phyloP scores from a whole-genome alignment of 1,140 invertebrate species.

The Globodera ellingtonae region DNA sequence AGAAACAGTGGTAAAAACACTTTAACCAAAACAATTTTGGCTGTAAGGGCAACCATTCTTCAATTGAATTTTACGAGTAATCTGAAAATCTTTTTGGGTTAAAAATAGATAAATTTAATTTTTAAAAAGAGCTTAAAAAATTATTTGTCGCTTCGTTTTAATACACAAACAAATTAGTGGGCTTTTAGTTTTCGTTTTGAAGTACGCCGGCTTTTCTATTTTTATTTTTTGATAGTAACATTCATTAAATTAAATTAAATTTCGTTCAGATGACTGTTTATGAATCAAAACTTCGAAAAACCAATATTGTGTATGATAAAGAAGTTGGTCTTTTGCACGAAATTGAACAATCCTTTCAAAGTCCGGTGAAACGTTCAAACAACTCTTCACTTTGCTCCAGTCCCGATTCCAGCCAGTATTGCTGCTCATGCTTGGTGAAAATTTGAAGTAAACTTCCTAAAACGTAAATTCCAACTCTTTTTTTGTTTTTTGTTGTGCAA shows the following conservation, averaged over 20 bases:
- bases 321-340: constrained; percentile 34
- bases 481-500: too few relatives aligned
- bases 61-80: not conserved
- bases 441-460: not conserved
- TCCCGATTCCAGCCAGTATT: constrained; percentile 19
- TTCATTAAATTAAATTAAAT: not conserved
- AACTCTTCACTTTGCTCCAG: constrained; percentile 19
- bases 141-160: too few relatives aligned
- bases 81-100: too few relatives aligned
- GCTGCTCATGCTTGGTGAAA: constrained; percentile 26
- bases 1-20: constrained; percentile 39
- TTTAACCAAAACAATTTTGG: constrained; percentile 43
- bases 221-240: too few relatives aligned
- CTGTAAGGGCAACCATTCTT: constrained; percentile 37
- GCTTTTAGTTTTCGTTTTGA: too few relatives aligned
- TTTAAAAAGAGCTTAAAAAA: not conserved
- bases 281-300: constrained; percentile 33
- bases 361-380: constrained; percentile 21
- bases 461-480: too few relatives aligned
- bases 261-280: constrained; percentile 30
- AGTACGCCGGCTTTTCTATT: too few relatives aligned
- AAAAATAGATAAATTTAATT: not conserved
- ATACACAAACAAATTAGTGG: too few relatives aligned
- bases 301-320: constrained; percentile 31
- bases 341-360: constrained; percentile 25